Evolutionary conservation across 1,140 invertebrate species (phyloP), one percentile per base, ranked within the genome.

Genomic region (Popillia japonica): DNA sequence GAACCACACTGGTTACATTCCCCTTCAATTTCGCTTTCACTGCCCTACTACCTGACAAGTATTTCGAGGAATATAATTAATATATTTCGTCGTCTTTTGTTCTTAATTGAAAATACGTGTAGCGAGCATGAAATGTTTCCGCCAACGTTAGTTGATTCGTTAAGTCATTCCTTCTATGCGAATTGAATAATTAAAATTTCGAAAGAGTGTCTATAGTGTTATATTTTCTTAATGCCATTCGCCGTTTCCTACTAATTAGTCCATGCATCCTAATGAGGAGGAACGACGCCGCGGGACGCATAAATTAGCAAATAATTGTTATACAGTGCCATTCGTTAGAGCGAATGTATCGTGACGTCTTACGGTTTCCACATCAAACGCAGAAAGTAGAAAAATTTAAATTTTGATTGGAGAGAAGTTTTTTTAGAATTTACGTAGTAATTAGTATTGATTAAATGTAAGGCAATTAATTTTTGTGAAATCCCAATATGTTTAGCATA

Each of bases 151-250:
- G 11, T 6, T n/a, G 48, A 55, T 55, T 55, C 48, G 48, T 55
- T 17, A 55, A 14, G n/a, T 55, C 48, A 6, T 55, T 55, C 48
- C n/a, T 14, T 17, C 17, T 55, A 17, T 17, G 14, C 48, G 48
- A 55, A 55, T 55, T 55, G 48, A 55, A 55, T 55, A 55, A 55
- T 55, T 55, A 55, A 55, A 55, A 55, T 55, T 55, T 55, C 48
- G 17, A 55, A 55, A 55, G 48, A 55, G 48, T 17, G 14, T 34
- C 27, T 55, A 17, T 14, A n/a, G 11, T 55, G 48, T 55, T n/a
- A 17, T 55, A 17, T 55, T 55, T 55, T 55, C 48, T 17, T 55
- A 55, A 55, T 55, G 14, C 14, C 17, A 55, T 55, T 55, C 48
- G 48, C 17, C 48, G 27, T 34, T 34, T 34, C 14, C 17, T 55